Percentiles rank a stretch among this genome's conserved stretches.
Conservation (phyloP, 2,888 invertebrate genomes). For the Ormia ochracea region DNA sequence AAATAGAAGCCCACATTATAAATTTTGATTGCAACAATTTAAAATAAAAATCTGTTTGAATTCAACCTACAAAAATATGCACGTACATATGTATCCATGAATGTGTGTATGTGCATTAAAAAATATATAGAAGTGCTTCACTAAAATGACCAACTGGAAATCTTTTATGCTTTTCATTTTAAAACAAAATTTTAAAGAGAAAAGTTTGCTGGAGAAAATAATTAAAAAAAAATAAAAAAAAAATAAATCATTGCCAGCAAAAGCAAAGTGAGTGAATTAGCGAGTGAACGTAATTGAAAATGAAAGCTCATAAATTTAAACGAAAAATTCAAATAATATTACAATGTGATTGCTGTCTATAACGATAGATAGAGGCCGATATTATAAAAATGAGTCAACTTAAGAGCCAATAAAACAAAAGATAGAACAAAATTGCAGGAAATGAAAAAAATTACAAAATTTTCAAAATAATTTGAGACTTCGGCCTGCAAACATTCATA, state of each 20-base stretch:
- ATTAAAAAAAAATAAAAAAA: constrained; percentile 13
- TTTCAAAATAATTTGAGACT: constrained; percentile 1
- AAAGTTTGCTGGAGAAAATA: constrained; percentile 11
- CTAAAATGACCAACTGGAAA: constrained; percentile 13
- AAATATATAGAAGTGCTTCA: constrained; percentile 1
- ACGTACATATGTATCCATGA: neutral
- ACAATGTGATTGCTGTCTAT: neutral
- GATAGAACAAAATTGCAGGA: neutral
- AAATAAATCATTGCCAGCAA: neutral
- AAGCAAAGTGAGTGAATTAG: constrained; percentile 40
- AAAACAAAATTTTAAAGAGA: constrained; percentile 14
- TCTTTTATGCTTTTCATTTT: constrained; percentile 10
- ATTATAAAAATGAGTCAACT: neutral
- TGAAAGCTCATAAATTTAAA: constrained; percentile 58
- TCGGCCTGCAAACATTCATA: neutral
- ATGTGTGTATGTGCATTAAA: neutral
- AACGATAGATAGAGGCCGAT: constrained; percentile 9
- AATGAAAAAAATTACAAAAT: neutral
- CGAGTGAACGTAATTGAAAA: constrained; percentile 59
- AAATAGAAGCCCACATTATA: constrained; percentile 20
- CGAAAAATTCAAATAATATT: constrained; percentile 42
- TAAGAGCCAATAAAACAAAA: neutral
- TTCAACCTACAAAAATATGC: constrained; percentile 6
- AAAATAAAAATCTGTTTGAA: constrained; percentile 22
- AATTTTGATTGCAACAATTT: constrained; percentile 31